phyloP scores from a whole-genome alignment of 2,113 vertebrate species.

The Ammodytes marinus region DNA sequence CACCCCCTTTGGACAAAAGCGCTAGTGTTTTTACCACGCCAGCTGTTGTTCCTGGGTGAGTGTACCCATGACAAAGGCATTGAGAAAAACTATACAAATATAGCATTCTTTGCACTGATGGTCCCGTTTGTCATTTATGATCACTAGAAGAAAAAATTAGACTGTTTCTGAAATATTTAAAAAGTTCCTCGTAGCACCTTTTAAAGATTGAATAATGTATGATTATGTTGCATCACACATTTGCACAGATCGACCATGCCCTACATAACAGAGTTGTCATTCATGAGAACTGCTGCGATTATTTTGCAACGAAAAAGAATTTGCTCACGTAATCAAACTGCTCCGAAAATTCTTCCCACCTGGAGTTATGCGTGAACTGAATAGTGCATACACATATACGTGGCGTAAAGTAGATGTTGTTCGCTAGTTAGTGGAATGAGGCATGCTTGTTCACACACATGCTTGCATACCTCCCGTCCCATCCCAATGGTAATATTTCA shows the following conservation, averaged over 20 bases:
- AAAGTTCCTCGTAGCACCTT: no score
- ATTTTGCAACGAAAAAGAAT: constrained; percentile 28
- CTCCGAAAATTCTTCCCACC: constrained; percentile 41
- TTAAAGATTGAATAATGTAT: background rate
- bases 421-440: constrained; percentile 52
- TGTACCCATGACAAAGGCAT: no score
- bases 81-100: no score
- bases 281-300: constrained; percentile 27
- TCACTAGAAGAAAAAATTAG: no score
- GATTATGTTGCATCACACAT: constrained; percentile 29
- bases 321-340: constrained; percentile 37
- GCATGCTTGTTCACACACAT: constrained; percentile 72
- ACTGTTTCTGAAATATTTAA: no score
- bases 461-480: constrained; percentile 73
- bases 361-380: constrained; percentile 45
- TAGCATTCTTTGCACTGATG: no score
- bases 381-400: constrained; percentile 69
- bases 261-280: constrained; percentile 25
- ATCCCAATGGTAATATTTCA: constrained; percentile 74
- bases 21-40: no score
- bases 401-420: constrained; percentile 36
- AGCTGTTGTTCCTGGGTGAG: no score
- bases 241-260: constrained; percentile 16
- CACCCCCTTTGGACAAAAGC: no score
- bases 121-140: no score